These are phyloP conservation scores for Drosophila stalkeri DNA, from an alignment of 2,888 invertebrate genomes.

Conservation along the genomic window DNA sequence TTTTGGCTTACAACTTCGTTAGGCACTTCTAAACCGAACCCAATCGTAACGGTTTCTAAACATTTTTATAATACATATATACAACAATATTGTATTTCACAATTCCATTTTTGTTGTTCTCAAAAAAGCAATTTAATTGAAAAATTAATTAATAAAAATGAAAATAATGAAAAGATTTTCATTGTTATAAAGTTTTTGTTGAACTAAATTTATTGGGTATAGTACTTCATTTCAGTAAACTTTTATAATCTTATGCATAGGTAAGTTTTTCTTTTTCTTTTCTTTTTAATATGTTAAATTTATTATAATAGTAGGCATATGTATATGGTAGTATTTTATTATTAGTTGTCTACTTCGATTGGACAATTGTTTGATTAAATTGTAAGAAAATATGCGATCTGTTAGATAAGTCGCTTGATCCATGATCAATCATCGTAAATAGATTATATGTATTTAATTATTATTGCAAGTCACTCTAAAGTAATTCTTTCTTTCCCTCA, in stretches of 20 bases:
- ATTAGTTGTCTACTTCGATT: slow-evolving; percentile 45
- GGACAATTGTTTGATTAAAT: slow-evolving; percentile 41
- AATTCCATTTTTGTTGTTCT: slow-evolving; percentile 25
- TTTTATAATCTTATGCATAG: slow-evolving; percentile 74
- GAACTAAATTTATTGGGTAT: slow-evolving; percentile 87
- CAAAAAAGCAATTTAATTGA: slow-evolving; percentile 78
- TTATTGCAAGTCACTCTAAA: slow-evolving; percentile 53
- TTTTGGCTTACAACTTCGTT: slow-evolving; percentile 72
- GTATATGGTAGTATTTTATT: slow-evolving; percentile 51
- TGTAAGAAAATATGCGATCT: slow-evolving; percentile 59
- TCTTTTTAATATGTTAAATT: slow-evolving; percentile 46
- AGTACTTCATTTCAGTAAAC: slow-evolving; percentile 84
- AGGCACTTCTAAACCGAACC: slow-evolving; percentile 71
- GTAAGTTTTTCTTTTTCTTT: slow-evolving; percentile 28
- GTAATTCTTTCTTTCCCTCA: slow-evolving; percentile 17
- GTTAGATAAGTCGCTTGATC: slow-evolving; percentile 59
- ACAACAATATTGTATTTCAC: slow-evolving; percentile 35
- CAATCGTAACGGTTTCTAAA: slow-evolving; percentile 70
- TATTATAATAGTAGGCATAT: slow-evolving; percentile 61
- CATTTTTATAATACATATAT: slow-evolving; percentile 52
- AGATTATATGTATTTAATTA: slow-evolving; percentile 33
- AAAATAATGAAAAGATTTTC: slow-evolving; percentile 83
- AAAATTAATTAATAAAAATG: slow-evolving; percentile 71
- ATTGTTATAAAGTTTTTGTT: slow-evolving; percentile 82
- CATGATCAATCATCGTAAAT: slow-evolving; percentile 60